A percentile compares a stretch with the other conserved stretches of the same genome.
Evolutionary conservation across 2,113 vertebrate genomes (phyloP).

Genomic region (Alaudala cheleensis): DNA sequence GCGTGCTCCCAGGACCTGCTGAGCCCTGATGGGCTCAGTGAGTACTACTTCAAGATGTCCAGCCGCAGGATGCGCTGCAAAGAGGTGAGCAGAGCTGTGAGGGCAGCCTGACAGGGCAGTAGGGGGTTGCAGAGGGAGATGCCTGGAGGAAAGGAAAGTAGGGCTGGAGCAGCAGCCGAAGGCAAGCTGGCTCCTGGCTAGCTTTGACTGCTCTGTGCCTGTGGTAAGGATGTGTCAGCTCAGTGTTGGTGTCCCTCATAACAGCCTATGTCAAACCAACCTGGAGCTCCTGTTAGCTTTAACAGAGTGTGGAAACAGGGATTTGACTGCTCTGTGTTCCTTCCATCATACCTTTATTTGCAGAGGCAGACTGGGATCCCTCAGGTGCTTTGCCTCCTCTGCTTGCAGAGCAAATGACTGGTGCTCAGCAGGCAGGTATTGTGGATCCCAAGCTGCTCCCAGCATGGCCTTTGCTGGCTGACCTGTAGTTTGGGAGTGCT

Average conservation of each 20-base stretch:
- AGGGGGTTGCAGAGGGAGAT: not conserved
- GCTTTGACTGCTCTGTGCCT: not conserved
- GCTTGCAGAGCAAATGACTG: rapidly evolving
- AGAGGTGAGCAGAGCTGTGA: constrained; percentile 80
- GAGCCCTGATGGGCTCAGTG: constrained; percentile 89
- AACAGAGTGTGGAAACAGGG: not conserved
- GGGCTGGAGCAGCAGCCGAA: not conserved
- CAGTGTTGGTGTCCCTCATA: not conserved
- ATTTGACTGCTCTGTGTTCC: not conserved
- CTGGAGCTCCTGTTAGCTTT: not conserved
- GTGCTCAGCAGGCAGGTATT: rapidly evolving
- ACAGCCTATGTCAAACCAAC: not conserved
- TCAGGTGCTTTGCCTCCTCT: not conserved
- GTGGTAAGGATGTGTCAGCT: not conserved
- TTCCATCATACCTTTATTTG: not conserved
- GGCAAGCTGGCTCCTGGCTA: not conserved
- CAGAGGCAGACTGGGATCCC: not conserved
- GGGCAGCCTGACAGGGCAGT: not conserved
- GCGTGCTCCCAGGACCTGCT: constrained; percentile 93
- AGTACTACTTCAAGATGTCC: constrained; percentile 99
- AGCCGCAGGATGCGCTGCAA: constrained; percentile 98
- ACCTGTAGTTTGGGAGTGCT: not conserved
- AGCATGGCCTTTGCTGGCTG: rapidly evolving
- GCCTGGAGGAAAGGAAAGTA: not conserved
- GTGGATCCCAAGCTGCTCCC: not conserved